Evolutionary conservation across 2,113 vertebrate genomes (phyloP), one percentile per base, ranked within the genome.

Genomic region (Pseudorhombus dupliciocellatus): DNA sequence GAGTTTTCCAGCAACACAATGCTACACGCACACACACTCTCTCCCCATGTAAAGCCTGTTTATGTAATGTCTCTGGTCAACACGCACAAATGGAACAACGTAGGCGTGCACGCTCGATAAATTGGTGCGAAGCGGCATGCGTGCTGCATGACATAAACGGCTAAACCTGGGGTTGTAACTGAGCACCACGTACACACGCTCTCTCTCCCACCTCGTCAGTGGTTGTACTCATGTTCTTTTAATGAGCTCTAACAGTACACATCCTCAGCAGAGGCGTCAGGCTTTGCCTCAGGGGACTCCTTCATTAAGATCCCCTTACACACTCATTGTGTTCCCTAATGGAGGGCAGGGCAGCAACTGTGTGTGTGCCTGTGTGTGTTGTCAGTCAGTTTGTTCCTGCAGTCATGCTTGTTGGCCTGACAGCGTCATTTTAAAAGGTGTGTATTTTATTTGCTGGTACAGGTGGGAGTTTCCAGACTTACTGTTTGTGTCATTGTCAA

Each of bases 291-390:
- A 69, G 86, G 91, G 87, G 86, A 85, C 74, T 79, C 75, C 79
- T 87, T 91, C 81, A 93, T 93, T 91, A 91, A 77, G 75, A 87
- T 91, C 84, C 77, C 63, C 77, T 92, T 90, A 87, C 90, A 83
- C 79, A 70, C 68, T 79, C 83, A 84, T 87, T 86, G 87, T 91
- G 84, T 31, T 77, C 74, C 51, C 79, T 90, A 90, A 90, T 90
- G 72, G 86, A 88, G 86, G 85, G 85, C 87, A 85, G 82, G 80
- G 82, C 81, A 75, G 75, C 50, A 72, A 75, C 75, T 81, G 77
- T 18, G 80, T 57, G 75, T 86, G 78, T 48, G 61, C 81, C 70
- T 76, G 46, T 48, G 46, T 50, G 46, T 50, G 46, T 77, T 83
- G 82, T 81, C 73, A 73, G 74, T 64, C 72, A 46, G 8, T 80